phyloP scores from a whole-genome alignment of 2,888 invertebrate species.

The Habroteleia sp. region DNA sequence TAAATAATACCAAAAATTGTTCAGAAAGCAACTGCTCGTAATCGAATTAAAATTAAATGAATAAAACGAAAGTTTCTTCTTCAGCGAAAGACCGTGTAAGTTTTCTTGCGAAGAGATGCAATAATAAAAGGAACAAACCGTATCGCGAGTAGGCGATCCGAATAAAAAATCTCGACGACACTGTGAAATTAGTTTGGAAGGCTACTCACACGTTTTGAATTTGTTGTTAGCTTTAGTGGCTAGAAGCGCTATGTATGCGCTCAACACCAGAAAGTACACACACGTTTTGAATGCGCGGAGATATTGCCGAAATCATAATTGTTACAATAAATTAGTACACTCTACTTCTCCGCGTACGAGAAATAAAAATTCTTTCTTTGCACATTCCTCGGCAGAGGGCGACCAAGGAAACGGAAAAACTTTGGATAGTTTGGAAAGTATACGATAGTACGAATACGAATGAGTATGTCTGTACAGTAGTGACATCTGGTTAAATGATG shows the following conservation, averaged over 20 bases:
- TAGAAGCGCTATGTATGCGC: too few relatives aligned
- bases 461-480: constrained; percentile 5
- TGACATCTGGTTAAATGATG: constrained; percentile 31
- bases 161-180: neutral
- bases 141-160: neutral
- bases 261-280: too few relatives aligned
- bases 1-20: constrained; percentile 1
- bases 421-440: too few relatives aligned
- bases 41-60: neutral
- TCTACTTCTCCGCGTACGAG: constrained; percentile 76
- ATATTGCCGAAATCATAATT: constrained; percentile 72
- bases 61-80: neutral
- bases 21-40: too few relatives aligned
- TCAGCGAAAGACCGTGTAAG: constrained; percentile 26
- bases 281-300: constrained; percentile 70
- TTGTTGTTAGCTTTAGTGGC: too few relatives aligned
- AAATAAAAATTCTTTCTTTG: constrained; percentile 76
- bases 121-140: constrained; percentile 15
- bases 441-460: constrained; percentile 22
- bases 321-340: constrained; percentile 76
- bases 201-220: constrained; percentile 76
- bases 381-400: constrained; percentile 77
- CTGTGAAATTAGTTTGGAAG: constrained; percentile 25
- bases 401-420: constrained; percentile 24
- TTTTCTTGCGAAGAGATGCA: constrained; percentile 17